Percentiles rank a stretch among this genome's conserved stretches.
phyloP scores from a whole-genome alignment of 2,797 vertebrate genomes.

The Alca torda region DNA sequence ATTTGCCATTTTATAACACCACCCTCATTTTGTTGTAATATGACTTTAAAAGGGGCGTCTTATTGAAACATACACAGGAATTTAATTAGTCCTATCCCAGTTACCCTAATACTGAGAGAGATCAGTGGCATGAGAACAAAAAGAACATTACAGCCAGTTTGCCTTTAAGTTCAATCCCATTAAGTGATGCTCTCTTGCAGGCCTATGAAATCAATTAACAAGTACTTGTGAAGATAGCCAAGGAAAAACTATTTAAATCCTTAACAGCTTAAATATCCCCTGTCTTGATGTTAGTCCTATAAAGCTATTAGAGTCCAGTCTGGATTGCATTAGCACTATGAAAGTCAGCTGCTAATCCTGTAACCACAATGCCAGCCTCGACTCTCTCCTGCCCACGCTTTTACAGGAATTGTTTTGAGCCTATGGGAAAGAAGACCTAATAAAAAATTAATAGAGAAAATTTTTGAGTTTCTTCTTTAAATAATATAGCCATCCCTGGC shows the following conservation, averaged over 20 bases:
- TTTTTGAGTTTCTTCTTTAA: not conserved
- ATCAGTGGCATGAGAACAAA: not conserved
- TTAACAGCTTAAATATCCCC: conserved; percentile 32
- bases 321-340: conserved; percentile 12
- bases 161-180: conserved; percentile 9
- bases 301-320: conserved; percentile 31
- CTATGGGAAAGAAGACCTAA: not conserved
- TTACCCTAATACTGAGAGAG: not conserved
- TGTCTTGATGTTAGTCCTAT: conserved; percentile 24
- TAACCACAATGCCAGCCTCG: not conserved
- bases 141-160: not conserved
- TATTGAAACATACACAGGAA: not conserved
- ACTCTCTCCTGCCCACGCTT: not conserved
- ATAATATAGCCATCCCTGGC: not conserved
- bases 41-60: not conserved
- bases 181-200: not conserved
- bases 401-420: not conserved
- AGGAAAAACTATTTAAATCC: conserved; percentile 31
- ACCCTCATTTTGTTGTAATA: not conserved
- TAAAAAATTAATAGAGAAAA: not conserved
- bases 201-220: conserved; percentile 45
- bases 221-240: conserved; percentile 11
- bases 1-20: not conserved
- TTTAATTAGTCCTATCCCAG: not conserved
- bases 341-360: conserved; percentile 6